Evolutionary conservation across 2,113 vertebrate genomes (phyloP), one percentile per base, ranked within the genome.

Genomic region (Morphnarchus princeps): DNA sequence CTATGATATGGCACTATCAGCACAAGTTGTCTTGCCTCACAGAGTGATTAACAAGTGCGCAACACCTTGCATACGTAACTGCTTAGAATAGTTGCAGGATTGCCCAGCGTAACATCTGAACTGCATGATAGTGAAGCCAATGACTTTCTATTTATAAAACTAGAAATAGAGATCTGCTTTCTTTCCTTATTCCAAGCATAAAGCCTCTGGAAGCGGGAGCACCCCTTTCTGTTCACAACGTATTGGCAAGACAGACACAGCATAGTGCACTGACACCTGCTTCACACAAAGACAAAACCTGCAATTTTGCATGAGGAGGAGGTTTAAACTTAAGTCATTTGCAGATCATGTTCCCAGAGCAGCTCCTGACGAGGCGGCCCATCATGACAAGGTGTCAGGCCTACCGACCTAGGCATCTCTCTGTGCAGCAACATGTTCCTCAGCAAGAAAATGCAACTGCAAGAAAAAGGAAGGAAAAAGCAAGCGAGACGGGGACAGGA

Each of bases 21-120:
- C 87, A 50, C 69, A 18, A n/a, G 63, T 16, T 18, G 19, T 25
- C 32, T 32, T 4, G 38, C 26, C 45, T 61, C 88, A 18, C 20
- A 2, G 40, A 13, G 72, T 2, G 11, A 50, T 26, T 49, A 4
- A 40, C 72, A 13, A 71, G 24, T 8, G 47, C 3, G 7, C 67
- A 9, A 47, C 3, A 2, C 43, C 62, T 18, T 11, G 3, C 36
- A 6, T 20, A 8, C 11, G 1, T 2, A 61, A 11, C 57, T 31
- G 62, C 69, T 31, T 6, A 55, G 40, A 7, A 22, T 9, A 62
- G 70, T 5, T 16, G 69, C 67, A 8, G 45, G 50, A 19, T 10
- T 19, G 87, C 26, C 47, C 71, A 3, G 13, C 12, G 3, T 6
- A 20, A 47, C 28, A 49, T 16, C 80, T 45, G n/a, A 34, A 24